Conservation (phyloP, 2,888 invertebrate species). For the Gnatocerus cornutus region DNA sequence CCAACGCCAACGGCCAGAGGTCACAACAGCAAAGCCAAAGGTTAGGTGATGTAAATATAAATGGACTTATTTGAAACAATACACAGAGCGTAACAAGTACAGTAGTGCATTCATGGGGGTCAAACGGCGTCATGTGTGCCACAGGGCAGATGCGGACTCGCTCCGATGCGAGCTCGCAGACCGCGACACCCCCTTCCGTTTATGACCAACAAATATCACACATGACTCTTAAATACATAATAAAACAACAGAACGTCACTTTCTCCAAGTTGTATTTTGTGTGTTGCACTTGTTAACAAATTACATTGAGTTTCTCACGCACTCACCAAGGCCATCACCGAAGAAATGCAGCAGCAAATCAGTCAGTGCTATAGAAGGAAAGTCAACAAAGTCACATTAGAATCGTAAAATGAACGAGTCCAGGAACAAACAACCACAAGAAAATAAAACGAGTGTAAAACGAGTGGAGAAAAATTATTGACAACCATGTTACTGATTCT, state of each 20-base stretch:
- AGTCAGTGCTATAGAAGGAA: not conserved
- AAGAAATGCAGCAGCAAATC: conserved; percentile 10
- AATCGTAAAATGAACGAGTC: not conserved
- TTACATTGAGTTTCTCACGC: conserved; percentile 14
- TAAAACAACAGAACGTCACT: conserved; percentile 30
- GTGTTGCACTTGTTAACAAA: conserved; percentile 10
- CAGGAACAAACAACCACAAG: not conserved
- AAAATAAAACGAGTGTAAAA: conserved; percentile 1
- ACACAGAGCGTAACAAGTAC: conserved; percentile 52
- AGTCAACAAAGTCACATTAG: conserved; percentile 4
- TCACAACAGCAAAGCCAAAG: conserved; percentile 38
- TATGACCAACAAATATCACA: conserved; percentile 51
- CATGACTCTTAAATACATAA: conserved; percentile 49
- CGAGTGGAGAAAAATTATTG: not conserved
- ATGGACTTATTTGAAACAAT: conserved; percentile 58
- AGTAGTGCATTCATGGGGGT: conserved; percentile 54
- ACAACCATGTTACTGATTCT: not conserved
- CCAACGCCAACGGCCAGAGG: conserved; percentile 48
- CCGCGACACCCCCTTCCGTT: conserved; percentile 57
- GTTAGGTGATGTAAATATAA: conserved; percentile 54
- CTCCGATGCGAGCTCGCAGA: conserved; percentile 55
- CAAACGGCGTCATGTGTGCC: conserved; percentile 55
- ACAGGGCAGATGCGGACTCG: conserved; percentile 58
- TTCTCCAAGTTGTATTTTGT: conserved; percentile 13
- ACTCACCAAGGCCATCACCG: not conserved